Evolutionary conservation across 2,888 invertebrate species (phyloP), one percentile per base, ranked within the genome.

Genomic region (Proisotoma minuta): DNA sequence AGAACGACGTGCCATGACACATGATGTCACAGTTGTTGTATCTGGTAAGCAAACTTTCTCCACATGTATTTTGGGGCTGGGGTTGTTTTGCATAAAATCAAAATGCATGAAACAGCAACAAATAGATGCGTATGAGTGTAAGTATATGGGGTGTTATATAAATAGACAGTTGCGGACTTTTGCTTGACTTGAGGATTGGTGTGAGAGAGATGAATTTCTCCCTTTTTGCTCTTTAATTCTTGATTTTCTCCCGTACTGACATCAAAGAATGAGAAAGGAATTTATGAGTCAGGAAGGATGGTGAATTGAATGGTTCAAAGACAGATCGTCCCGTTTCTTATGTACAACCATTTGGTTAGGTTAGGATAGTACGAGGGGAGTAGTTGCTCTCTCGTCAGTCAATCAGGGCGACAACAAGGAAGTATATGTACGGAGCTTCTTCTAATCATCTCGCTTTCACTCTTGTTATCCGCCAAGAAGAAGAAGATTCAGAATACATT

Each of bases 21-120:
- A 76, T 63, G 78, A 81, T 73, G 78, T 82, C 70, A 80, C 79
- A 72, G 79, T 82, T 43, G 72, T 74, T 20, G 76, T 76, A 49
- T 79, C 79, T 66, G 82, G 82, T 82, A 72, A 50, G 22, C 12
- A 28, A n/a, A n/a, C n/a, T n/a, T n/a, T n/a, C n/a, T n/a, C n/a
- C n/a, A n/a, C n/a, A n/a, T n/a, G n/a, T n/a, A n/a, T n/a, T n/a
- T n/a, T n/a, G n/a, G n/a, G n/a, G n/a, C n/a, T n/a, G n/a, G n/a
- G n/a, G n/a, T n/a, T n/a, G n/a, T n/a, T n/a, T n/a, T n/a, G n/a
- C n/a, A n/a, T n/a, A n/a, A n/a, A n/a, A n/a, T n/a, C n/a, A n/a
- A n/a, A n/a, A n/a, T n/a, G n/a, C n/a, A n/a, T n/a, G n/a, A n/a
- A n/a, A n/a, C n/a, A n/a, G n/a, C n/a, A n/a, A n/a, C n/a, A n/a